Conservation (phyloP, 2,797 vertebrate genomes). For the Taeniopygia guttata region DNA sequence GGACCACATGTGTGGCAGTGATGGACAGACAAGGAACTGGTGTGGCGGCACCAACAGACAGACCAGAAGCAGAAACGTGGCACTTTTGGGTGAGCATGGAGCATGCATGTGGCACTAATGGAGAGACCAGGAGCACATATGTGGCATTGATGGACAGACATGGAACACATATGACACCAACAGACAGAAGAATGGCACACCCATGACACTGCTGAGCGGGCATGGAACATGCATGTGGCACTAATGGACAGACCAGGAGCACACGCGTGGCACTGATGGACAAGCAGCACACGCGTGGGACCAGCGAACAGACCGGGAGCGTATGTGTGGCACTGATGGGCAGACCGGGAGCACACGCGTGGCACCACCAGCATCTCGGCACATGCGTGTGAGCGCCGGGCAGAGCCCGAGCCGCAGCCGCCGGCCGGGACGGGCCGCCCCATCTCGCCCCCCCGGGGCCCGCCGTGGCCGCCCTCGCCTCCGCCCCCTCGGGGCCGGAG, state of each 20-base stretch:
- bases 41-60: not conserved
- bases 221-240: not conserved
- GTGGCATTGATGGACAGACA: not conserved
- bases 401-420: not conserved
- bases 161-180: not conserved
- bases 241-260: not conserved
- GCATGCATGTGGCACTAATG: not conserved
- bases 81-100: not conserved
- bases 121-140: not conserved
- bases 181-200: not conserved
- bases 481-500: not conserved
- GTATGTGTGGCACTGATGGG: not conserved
- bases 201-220: not conserved
- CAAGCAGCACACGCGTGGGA: not conserved
- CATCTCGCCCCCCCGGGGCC: not conserved
- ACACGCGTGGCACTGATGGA: not conserved
- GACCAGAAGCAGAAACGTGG: not conserved
- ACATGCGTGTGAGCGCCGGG: not conserved
- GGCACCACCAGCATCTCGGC: not conserved
- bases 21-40: not conserved
- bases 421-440: not conserved
- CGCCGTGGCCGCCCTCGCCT: not conserved
- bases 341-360: not conserved
- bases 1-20: accelerated
- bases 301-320: not conserved